These are phyloP conservation scores for Ypsolopha scabrella DNA, from an alignment of 2,888 invertebrate species.

Conservation along the genomic window DNA sequence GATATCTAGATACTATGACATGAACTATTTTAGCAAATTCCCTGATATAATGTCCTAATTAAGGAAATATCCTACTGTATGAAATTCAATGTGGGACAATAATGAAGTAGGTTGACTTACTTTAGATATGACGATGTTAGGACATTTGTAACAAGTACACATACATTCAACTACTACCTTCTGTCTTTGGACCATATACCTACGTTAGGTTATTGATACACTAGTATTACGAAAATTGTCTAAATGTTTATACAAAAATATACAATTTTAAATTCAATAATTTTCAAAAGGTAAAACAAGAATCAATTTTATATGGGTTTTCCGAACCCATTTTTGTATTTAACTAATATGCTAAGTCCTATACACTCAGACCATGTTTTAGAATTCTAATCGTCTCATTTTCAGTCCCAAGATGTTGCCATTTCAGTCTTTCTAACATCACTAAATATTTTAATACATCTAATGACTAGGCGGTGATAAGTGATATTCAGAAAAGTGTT, in stretches of 20 bases:
- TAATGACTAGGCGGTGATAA: neutral
- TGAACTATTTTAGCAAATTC: neutral
- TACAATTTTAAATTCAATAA: neutral
- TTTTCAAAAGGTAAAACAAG: neutral
- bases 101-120: too few relatives aligned
- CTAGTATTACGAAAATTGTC: neutral
- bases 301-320: neutral
- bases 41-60: neutral
- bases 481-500: neutral
- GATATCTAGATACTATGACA: neutral
- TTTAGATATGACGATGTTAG: neutral
- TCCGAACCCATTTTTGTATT: neutral
- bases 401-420: conserved; percentile 60
- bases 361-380: conserved; percentile 42
- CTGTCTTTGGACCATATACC: neutral
- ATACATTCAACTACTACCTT: neutral
- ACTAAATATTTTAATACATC: neutral
- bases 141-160: neutral
- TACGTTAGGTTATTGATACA: neutral
- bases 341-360: conserved; percentile 29
- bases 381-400: conserved; percentile 17
- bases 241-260: conserved; percentile 4
- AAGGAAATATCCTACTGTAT: too few relatives aligned
- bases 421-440: conserved; percentile 41
- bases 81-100: neutral